A percentile compares a stretch with the other conserved stretches of the same genome.
Conservation (phyloP, 2,113 vertebrate genomes). For the Triplophysa tibetana region DNA sequence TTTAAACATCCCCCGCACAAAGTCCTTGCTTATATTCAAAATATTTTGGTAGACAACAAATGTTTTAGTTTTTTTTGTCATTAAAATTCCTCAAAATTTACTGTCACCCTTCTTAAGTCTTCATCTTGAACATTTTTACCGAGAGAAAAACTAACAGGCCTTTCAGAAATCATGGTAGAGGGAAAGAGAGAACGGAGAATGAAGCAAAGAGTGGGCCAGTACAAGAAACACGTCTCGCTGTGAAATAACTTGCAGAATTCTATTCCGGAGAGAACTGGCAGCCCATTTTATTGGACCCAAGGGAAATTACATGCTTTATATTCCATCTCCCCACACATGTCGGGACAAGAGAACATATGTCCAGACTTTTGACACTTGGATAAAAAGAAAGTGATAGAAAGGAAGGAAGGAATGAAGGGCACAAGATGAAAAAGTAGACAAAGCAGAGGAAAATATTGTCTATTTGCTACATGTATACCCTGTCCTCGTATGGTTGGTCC, state of each 20-base stretch:
- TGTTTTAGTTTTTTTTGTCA: not conserved
- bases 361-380: constrained; percentile 45
- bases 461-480: not conserved
- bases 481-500: not conserved
- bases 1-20: not conserved
- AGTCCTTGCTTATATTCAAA: not conserved
- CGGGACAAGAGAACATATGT: constrained; percentile 43
- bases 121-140: not conserved
- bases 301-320: constrained; percentile 59
- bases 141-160: not conserved
- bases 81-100: not conserved
- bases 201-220: not conserved
- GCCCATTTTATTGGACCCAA: constrained; percentile 53
- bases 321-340: constrained; percentile 43
- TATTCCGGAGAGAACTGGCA: constrained; percentile 38
- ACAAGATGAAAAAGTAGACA: too few relatives aligned
- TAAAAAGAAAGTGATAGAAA: constrained; percentile 33
- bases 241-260: constrained; percentile 48
- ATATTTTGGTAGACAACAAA: not conserved
- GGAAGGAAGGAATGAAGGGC: not conserved
- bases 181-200: not conserved
- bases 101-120: not conserved
- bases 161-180: constrained; percentile 15
- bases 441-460: constrained; percentile 24
- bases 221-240: constrained; percentile 34